Evolutionary conservation across 2,113 vertebrate species (phyloP).

Genomic region (Aleadryas rufinucha): DNA sequence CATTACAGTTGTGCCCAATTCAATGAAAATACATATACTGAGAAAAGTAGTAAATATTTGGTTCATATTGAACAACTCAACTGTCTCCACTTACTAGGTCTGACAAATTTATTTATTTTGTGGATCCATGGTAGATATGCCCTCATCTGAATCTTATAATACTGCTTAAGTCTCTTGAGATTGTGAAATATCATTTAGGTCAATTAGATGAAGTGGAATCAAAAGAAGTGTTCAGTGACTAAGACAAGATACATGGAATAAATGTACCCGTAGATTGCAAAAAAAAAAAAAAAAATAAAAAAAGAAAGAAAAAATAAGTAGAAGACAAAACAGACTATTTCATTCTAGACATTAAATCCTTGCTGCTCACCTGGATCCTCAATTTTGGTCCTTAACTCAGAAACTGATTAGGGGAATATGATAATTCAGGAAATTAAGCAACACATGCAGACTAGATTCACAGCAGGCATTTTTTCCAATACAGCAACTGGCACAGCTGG

Average conservation of each 20-base stretch:
- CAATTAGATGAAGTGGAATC: conserved; percentile 68
- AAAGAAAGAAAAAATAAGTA: background rate
- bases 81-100: background rate
- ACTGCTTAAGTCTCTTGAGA: conserved; percentile 36
- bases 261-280: background rate
- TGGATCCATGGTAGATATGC: background rate
- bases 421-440: conserved; percentile 75
- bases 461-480: conserved; percentile 68
- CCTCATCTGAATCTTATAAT: background rate
- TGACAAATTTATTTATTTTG: conserved; percentile 23
- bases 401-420: conserved; percentile 74
- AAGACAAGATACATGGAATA: conserved; percentile 33
- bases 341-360: conserved; percentile 50
- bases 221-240: conserved; percentile 11
- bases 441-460: conserved; percentile 66
- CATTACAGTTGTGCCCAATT: background rate
- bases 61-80: background rate
- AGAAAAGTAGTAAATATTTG: background rate
- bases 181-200: conserved; percentile 63
- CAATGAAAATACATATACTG: background rate
- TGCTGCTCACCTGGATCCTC: conserved; percentile 61
- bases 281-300: background rate
- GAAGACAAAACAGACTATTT: conserved; percentile 30
- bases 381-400: conserved; percentile 64
- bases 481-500: conserved; percentile 74